A percentile compares a stretch with the other conserved stretches of the same genome.
phyloP scores from a whole-genome alignment of 2,113 vertebrate species.

The Rhinogobius similis region DNA sequence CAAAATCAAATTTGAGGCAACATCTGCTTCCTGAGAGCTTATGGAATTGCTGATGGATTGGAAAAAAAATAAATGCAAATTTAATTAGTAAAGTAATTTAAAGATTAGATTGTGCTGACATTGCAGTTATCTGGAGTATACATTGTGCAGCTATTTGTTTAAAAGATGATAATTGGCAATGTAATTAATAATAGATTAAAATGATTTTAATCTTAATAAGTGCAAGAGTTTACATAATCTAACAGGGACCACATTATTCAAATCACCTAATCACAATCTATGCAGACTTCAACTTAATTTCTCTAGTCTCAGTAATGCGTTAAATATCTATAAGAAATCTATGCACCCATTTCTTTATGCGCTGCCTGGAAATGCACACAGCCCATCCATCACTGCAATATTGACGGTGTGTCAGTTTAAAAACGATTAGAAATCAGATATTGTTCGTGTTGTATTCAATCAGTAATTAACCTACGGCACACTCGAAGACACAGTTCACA shows the following conservation, averaged over 20 bases:
- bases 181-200: not conserved
- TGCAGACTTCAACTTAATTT: not conserved
- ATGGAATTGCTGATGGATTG: not conserved
- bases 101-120: conserved; percentile 3
- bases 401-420: conserved; percentile 18
- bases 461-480: conserved; percentile 33
- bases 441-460: conserved; percentile 17
- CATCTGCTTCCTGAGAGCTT: not conserved
- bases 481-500: conserved; percentile 32
- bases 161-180: not conserved
- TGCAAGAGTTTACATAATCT: not conserved
- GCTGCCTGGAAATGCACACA: not conserved
- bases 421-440: conserved; percentile 8
- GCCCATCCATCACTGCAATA: not conserved
- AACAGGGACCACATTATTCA: not conserved
- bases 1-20: not conserved
- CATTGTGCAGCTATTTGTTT: not conserved
- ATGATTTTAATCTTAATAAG: not conserved
- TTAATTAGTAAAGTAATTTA: conserved; percentile 6
- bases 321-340: not conserved
- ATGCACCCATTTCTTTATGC: not conserved
- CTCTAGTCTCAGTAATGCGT: not conserved
- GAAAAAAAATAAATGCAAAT: conserved; percentile 1
- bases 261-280: not conserved
- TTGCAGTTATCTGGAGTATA: not conserved